These are phyloP conservation scores for Machimus atricapillus DNA, from an alignment of 2,888 invertebrate genomes.

Conservation along the genomic window DNA sequence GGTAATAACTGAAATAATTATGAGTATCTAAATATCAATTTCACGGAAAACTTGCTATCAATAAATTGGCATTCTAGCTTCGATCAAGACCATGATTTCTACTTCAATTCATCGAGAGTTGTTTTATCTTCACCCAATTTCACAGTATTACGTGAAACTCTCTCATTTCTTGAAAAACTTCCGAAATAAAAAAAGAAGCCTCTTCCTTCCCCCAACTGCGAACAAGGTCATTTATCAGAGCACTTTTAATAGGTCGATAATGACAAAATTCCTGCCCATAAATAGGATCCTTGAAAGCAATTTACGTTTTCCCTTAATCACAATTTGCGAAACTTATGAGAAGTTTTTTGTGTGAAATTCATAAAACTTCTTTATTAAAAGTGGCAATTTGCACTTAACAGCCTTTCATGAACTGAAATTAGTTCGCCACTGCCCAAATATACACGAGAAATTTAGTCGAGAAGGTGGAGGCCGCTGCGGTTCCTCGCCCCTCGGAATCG, in stretches of 20 bases:
- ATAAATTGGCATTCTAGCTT: not conserved
- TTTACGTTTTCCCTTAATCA: not conserved
- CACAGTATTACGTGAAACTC: not conserved
- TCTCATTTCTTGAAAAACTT: not conserved
- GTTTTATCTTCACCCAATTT: not conserved
- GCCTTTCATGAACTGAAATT: not conserved
- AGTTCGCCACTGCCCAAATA: not conserved
- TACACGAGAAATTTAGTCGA: not conserved
- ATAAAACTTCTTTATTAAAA: not conserved
- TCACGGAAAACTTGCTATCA: not conserved
- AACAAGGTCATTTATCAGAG: not conserved
- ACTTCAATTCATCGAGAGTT: not conserved
- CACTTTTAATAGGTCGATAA: not conserved
- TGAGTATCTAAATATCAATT: not conserved
- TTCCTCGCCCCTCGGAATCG: not conserved
- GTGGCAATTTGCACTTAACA: not conserved
- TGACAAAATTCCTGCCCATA: not conserved
- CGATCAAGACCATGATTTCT: not conserved
- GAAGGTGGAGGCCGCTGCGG: not conserved
- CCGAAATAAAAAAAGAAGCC: not conserved
- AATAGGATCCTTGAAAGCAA: not conserved
- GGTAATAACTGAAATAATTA: not conserved
- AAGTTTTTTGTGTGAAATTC: not conserved
- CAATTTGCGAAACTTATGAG: not conserved
- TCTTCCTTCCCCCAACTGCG: not conserved